These are phyloP conservation scores for Callospermophilus lateralis DNA, from an alignment of 2,113 vertebrate species.

Conservation along the genomic window DNA sequence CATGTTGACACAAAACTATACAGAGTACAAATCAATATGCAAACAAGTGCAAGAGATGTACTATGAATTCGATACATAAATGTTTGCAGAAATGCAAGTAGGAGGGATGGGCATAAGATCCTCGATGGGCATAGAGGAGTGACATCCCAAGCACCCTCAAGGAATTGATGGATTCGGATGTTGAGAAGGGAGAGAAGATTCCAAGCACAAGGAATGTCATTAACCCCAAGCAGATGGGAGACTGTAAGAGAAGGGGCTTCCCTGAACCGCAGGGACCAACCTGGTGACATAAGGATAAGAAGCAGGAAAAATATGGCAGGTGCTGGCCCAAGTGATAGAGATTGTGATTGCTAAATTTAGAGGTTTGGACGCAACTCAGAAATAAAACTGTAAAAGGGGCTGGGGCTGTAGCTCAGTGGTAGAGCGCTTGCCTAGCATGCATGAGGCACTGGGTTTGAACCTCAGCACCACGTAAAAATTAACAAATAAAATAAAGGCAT, in stretches of 20 bases:
- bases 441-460: no score
- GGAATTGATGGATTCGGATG: not conserved
- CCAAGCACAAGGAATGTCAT: not conserved
- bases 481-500: no score
- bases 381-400: not conserved
- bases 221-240: not conserved
- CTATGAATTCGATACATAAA: not conserved
- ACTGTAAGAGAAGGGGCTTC: not conserved
- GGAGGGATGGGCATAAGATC: not conserved
- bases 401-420: no score
- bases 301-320: not conserved
- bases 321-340: not conserved
- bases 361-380: not conserved
- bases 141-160: not conserved
- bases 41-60: not conserved
- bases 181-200: slow-evolving; percentile 13
- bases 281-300: not conserved
- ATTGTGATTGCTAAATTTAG: not conserved
- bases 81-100: not conserved
- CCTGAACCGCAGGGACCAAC: not conserved
- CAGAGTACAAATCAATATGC: not conserved
- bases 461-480: no score
- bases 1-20: slow-evolving; percentile 25
- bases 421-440: no score
- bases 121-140: not conserved